Base-by-base conservation (phyloP, 2,797 vertebrate genomes). In the Myiotriccus ornatus region DNA sequence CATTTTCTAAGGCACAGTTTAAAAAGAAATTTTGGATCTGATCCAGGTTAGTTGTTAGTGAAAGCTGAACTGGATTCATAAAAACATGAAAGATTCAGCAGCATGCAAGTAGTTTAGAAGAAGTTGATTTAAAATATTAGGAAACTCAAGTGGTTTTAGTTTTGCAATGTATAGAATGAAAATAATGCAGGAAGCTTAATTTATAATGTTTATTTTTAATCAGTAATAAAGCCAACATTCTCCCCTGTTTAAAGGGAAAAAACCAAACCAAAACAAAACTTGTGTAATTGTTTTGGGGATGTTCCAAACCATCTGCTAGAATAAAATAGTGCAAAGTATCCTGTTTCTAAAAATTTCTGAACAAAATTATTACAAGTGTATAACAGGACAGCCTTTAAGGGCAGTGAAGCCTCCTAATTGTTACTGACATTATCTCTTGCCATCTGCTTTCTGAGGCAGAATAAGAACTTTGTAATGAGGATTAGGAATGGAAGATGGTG, bases 381-480 rank as follows among this genome's bases (percentile, higher is more conserved):
- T 35, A 85, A 68, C 65, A 86, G 76, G 78, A 65, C 63, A 82
- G 69, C 85, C 78, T 60, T 85, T 79, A 75, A 90, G 78, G 89
- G 94, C 95, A 96, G 94, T 97, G 97, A 97, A 98, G 98, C 98
- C 97, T 98, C 92, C 96, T 97, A 94, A 96, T 99, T 98, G 98
- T 98, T 97, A 96, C 97, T 98, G 98, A 98, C 98, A 98, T 98
- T 98, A 98, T 98, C 98, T 98, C 96, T 97, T 98, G 98, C 98
- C 98, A 98, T 98, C 98, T 99, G 98, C 98, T 97, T 97, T 97
- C 97, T 97, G 97, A 97, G 97, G 97, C 97, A 97, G 98, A 97
- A 97, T 97, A 95, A 97, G 97, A 98, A 97, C 97, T 98, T 98
- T 97, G 98, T 98, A 98, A 97, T 79, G 87, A 97, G 97, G 84